These are phyloP conservation scores for Pogonomyrmex californicus DNA, from an alignment of 1,140 invertebrate genomes.

Conservation along the genomic window DNA sequence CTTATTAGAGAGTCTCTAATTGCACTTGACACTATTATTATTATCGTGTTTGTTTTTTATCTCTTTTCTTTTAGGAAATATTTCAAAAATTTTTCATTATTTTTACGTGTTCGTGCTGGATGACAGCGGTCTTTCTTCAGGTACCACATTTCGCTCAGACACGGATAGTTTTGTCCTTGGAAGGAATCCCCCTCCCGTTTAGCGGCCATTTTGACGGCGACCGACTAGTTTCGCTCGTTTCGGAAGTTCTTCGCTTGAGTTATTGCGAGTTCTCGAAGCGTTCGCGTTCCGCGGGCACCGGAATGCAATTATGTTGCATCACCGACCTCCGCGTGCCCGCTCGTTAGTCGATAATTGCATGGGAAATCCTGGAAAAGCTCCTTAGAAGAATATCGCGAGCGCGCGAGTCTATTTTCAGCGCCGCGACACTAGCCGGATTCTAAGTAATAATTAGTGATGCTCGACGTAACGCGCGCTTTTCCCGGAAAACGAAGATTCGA, in stretches of 20 bases:
- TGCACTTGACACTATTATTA: neutral
- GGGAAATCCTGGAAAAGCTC: conserved; percentile 63
- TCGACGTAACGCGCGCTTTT: conserved; percentile 33
- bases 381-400: conserved; percentile 43
- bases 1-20: too few relatives aligned
- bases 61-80: neutral
- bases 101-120: neutral
- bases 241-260: conserved; percentile 58
- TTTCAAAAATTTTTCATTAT: neutral
- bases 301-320: conserved; percentile 65
- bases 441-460: conserved; percentile 51
- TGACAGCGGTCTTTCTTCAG: neutral
- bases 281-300: conserved; percentile 53
- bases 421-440: conserved; percentile 32
- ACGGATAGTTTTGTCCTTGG: conserved; percentile 41
- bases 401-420: conserved; percentile 44
- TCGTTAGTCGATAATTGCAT: conserved; percentile 62
- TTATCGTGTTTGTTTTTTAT: neutral
- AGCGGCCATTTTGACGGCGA: conserved; percentile 40
- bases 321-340: conserved; percentile 52
- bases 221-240: conserved; percentile 59
- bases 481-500: conserved; percentile 4
- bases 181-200: neutral
- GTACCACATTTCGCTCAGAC: conserved; percentile 13
- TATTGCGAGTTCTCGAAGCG: conserved; percentile 56